Evolutionary conservation across 2,797 vertebrate species (phyloP), one percentile per base, ranked within the genome.

Genomic region (Manis javanica): DNA sequence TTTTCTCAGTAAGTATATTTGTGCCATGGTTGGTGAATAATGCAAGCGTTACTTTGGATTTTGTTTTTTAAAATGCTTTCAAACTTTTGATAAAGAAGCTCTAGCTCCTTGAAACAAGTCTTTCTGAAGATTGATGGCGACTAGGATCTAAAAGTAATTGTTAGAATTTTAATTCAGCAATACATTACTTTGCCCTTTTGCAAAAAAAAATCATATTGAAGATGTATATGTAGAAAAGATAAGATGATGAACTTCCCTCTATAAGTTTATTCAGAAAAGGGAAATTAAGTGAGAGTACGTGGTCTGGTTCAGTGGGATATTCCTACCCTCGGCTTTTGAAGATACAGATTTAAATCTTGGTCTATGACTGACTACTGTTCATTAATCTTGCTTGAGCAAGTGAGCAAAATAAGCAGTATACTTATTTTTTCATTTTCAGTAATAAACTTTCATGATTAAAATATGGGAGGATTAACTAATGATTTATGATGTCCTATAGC

Each of bases 11-110:
- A 72, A 79, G 19, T 24, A 7, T 72, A 72, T 81, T 79, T 85
- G 24, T 89, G 46, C 23, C 34, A 8, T 66, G 29, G 24, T 84
- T 78, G 87, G 82, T 68, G 31, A 92, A 63, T 53, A 61, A 88
- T 64, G 19, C 39, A 92, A 81, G 18, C 78, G 69, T 88, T 82
- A 64, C 59, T 95, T 91, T 93, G 39, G 26, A 55, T 91, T 95
- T 66, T 87, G 7, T 63, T 92, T 74, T 64, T 78, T 86, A 66
- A 86, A 69, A 69, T 11, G 1, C 1, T 71, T 89, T 91, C 72
- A 79, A 46, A 72, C 16, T 92, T 46, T 78, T 79, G 59, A 29
- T 74, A 94, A 72, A 86, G 19, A 59, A 78, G 12, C 1, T 82
- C 39, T 8, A 21, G 29, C 18, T 59, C 57, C n/a, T 29, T 91